These are phyloP conservation scores for Acanthoscelides obtectus DNA, from an alignment of 2,888 invertebrate species.

Conservation along the genomic window DNA sequence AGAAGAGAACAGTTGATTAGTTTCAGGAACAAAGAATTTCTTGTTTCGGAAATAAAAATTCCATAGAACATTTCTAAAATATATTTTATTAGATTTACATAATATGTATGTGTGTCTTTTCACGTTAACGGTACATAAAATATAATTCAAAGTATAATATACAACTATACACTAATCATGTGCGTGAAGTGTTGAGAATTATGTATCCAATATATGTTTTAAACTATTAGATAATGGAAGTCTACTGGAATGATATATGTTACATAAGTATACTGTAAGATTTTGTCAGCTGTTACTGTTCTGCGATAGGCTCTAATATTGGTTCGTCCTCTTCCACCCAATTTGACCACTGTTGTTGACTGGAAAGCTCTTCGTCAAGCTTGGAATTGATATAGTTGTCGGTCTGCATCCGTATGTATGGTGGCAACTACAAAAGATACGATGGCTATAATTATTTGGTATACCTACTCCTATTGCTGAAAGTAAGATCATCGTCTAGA, in stretches of 20 bases:
- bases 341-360: slow-evolving; percentile 30
- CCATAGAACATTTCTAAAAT: background rate
- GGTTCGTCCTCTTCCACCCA: slow-evolving; percentile 35
- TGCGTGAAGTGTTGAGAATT: background rate
- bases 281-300: slow-evolving; percentile 23
- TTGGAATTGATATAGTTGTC: slow-evolving; percentile 32
- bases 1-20: no score
- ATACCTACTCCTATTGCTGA: no score
- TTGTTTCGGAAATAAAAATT: no score
- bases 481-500: no score
- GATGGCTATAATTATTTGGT: no score
- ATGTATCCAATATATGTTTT: background rate
- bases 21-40: no score
- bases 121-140: background rate
- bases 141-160: background rate
- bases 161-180: background rate
- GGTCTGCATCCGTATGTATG: slow-evolving; percentile 30
- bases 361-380: slow-evolving; percentile 27
- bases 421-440: slow-evolving; percentile 30
- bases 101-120: background rate
- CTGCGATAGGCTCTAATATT: slow-evolving; percentile 31
- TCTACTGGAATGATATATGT: background rate
- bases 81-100: background rate
- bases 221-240: background rate
- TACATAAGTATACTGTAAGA: background rate